A percentile compares a stretch with the other conserved stretches of the same genome.
These are phyloP conservation scores for Lineus longissimus DNA, from an alignment of 1,140 invertebrate species.

Conservation along the genomic window DNA sequence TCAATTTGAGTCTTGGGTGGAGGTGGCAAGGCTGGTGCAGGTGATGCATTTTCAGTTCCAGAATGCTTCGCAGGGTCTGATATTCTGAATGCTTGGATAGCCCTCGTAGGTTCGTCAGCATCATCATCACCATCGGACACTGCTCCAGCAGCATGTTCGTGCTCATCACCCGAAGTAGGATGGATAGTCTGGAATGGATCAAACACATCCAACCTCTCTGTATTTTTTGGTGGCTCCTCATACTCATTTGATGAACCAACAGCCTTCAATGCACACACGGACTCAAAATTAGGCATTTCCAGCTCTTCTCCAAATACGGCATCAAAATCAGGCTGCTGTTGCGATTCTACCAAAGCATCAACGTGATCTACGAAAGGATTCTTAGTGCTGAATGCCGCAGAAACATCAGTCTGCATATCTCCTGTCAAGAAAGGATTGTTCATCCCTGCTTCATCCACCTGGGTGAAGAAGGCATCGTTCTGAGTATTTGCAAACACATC, in stretches of 20 bases:
- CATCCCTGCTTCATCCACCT: neutral
- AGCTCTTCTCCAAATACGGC: neutral
- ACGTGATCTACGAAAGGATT: conserved; percentile 28
- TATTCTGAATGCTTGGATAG: conserved; percentile 32
- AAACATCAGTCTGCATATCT: neutral
- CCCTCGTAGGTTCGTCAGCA: conserved; percentile 27
- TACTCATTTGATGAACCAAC: neutral
- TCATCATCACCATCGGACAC: conserved; percentile 22
- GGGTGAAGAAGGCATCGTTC: conserved; percentile 1
- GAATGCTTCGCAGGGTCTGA: conserved; percentile 26
- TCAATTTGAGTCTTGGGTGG: conserved; percentile 50
- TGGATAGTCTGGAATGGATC: conserved; percentile 27
- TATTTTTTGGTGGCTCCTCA: neutral
- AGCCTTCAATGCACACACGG: too few species aligned
- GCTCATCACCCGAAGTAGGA: conserved; percentile 16
- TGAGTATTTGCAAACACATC: too few species aligned
- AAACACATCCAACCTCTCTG: conserved; percentile 15
- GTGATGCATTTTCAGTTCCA: conserved; percentile 4
- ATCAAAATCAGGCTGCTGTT: neutral
- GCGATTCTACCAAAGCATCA: neutral
- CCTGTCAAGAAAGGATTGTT: conserved; percentile 27
- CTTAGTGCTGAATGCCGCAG: neutral
- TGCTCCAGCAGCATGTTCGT: conserved; percentile 6
- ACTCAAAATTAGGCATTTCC: too few species aligned
- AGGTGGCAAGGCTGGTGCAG: conserved; percentile 31